Evolutionary conservation across 1,140 invertebrate genomes (phyloP), one percentile per base, ranked within the genome.

Genomic region (Panagrolaimus sp.): DNA sequence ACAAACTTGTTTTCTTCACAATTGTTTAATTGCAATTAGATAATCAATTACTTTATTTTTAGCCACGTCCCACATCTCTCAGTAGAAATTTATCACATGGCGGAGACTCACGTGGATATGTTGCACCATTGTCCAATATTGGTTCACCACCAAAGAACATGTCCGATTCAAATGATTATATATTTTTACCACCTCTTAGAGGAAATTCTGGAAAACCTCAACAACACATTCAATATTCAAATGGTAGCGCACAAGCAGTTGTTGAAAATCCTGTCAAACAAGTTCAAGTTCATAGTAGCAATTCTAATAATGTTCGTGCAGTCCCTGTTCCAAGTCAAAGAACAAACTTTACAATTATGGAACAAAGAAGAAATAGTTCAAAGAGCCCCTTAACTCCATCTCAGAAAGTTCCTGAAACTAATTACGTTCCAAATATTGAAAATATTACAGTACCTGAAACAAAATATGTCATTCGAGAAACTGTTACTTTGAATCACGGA

Each of bases 241-340:
- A 72, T 58, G 73, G 72, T 17, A 63, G 67, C 4, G 55, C 74
- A n/a, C 48, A 44, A 7, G 21, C 52, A n/a, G 55, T 55, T 45
- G 43, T 43, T 12, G 70, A 76, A 43, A 79, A 80, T 63, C 79
- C 78, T 28, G 79, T 81, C 24, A 78, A 67, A 66, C 78, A 81
- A 72, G 79, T 81, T 15, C 79, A 81, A 71, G 79, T 81, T 12
- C 65, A 72, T 65, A 15, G 43, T 8, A 17, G 52, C 45, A 71
- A 76, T 65, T 38, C 32, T 38, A 38, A 38, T 38, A 2, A 38
- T 38, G 72, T 69, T 32, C 67, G 76, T 17, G 80, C 81, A 8
- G 80, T 83, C 0, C 80, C 80, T 10, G 80, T 82, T 15, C 80
- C 80, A 9, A 82, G 75, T 68, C 81, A 82, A 74, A 70, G 80